Conservation (phyloP, 2,113 vertebrate genomes). For the Elanoides forficatus region DNA sequence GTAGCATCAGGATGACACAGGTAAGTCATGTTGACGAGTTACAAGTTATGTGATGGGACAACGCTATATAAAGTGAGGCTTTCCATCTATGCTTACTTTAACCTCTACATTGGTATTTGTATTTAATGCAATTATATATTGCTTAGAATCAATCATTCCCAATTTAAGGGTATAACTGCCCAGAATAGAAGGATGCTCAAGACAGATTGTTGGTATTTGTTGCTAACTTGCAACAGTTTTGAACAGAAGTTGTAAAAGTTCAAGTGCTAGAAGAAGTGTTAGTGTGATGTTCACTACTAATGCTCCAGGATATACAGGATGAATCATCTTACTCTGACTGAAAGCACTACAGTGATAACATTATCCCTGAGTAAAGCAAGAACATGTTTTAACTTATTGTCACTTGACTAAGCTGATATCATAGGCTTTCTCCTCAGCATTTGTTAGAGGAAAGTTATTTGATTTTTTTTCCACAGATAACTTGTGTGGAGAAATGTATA, state of each 20-base stretch:
- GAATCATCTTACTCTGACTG: not conserved
- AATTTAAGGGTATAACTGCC: not conserved
- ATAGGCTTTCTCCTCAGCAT: not conserved
- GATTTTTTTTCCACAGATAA: not conserved
- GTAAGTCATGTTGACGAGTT: not conserved
- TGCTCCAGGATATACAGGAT: not conserved
- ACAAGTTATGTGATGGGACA: not conserved
- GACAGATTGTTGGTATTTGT: not conserved
- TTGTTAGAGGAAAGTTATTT: not conserved
- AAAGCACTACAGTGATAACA: not conserved
- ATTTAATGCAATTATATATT: not conserved
- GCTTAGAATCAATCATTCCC: not conserved
- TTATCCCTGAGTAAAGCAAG: not conserved
- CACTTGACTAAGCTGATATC: not conserved
- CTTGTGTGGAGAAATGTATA: not conserved
- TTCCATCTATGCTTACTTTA: not conserved
- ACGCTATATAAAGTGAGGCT: not conserved
- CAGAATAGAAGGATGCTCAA: not conserved
- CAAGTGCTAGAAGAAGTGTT: not conserved
- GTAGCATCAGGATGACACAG: not conserved
- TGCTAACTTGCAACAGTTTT: not conserved
- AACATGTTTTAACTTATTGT: not conserved
- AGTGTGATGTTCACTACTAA: not conserved
- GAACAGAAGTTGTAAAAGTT: not conserved
- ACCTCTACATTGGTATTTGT: not conserved